These are phyloP conservation scores for Sycophila texana DNA, from an alignment of 2,888 invertebrate species.

Conservation along the genomic window DNA sequence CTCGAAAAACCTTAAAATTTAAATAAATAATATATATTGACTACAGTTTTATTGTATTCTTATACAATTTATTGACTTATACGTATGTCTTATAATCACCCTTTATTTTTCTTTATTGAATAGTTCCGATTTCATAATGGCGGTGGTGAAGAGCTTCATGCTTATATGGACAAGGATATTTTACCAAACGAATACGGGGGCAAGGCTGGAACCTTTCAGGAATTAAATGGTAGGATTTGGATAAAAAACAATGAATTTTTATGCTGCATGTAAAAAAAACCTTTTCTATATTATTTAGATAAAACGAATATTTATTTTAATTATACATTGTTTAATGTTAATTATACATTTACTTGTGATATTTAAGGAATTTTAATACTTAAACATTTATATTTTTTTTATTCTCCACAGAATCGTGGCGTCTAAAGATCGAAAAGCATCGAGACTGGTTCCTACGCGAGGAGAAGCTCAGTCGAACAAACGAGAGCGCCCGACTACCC, in stretches of 20 bases:
- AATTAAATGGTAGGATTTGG: constrained; percentile 67
- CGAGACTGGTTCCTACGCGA: constrained; percentile 72
- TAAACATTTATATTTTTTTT: constrained; percentile 27
- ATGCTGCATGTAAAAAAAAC: not conserved
- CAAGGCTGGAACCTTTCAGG: constrained; percentile 70
- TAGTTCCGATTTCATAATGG: constrained; percentile 73
- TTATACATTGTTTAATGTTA: too few relatives aligned
- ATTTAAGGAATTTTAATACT: not conserved
- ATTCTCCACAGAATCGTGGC: constrained; percentile 67
- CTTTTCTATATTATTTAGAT: constrained; percentile 2
- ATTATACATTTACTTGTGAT: too few relatives aligned
- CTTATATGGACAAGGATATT: constrained; percentile 72
- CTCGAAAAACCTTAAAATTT: too few relatives aligned
- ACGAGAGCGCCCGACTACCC: constrained; percentile 68
- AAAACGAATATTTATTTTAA: not conserved
- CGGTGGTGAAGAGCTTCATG: constrained; percentile 71
- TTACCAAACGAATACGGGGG: constrained; percentile 76
- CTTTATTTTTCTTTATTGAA: too few relatives aligned
- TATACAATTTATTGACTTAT: too few relatives aligned
- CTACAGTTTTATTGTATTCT: too few relatives aligned
- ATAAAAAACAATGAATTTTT: too few relatives aligned
- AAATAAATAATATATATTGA: too few relatives aligned
- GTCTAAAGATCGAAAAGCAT: constrained; percentile 68
- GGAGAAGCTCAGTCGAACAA: constrained; percentile 69
- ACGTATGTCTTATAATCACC: too few relatives aligned